Base-by-base conservation (phyloP, 2,888 invertebrate species). In the Cactoblastis cactorum region DNA sequence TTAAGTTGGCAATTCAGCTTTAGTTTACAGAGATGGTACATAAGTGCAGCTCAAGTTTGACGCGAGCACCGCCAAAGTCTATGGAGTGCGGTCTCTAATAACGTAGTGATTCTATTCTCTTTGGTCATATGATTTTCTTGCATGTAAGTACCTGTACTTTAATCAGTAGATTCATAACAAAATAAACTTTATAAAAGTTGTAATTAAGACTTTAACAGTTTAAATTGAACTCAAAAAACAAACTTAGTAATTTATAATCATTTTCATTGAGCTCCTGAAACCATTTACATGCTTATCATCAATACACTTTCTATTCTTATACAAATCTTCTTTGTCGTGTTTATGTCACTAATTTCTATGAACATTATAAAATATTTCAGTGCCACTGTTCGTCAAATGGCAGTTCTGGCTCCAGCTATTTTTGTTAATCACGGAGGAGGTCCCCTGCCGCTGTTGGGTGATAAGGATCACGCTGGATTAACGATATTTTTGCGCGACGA, bases 381-480 rank as follows among this genome's bases (percentile, higher is more conserved):
- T 57, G 68, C 77, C 56, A 63, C 67, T 56, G 65, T 69, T 49
- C 68, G 65, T 53, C 86, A 74, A 67, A 88, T 87, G 85, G 72
- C 69, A 61, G 56, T 75, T 3, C 33, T 86, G n/a, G 88, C 87
- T 43, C 89, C 89, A 41, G 83, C 88, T 9, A 45, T 89, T 24
- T 89, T 89, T 49, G 86, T 89, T 1, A 88, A 88, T 57, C 89
- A 89, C 51, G 89, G 88, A 9, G 89, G 88, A 54, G 88, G 89
- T 3, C 88, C 89, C 0, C 45, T 87, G 58, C 89, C 88, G 3
- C 69, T 89, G 3, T 64, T 88, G 38, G 84, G 83, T 9, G 88
- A 88, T 57, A 74, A 83, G 49, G 85, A 85, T 1, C 83, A 84
- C 50, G 71, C 63, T 33, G 86, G 65, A 39, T 71, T 89, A 1